Base-by-base conservation (phyloP, 2,888 invertebrate species). In the Drosophila kuntzei region DNA sequence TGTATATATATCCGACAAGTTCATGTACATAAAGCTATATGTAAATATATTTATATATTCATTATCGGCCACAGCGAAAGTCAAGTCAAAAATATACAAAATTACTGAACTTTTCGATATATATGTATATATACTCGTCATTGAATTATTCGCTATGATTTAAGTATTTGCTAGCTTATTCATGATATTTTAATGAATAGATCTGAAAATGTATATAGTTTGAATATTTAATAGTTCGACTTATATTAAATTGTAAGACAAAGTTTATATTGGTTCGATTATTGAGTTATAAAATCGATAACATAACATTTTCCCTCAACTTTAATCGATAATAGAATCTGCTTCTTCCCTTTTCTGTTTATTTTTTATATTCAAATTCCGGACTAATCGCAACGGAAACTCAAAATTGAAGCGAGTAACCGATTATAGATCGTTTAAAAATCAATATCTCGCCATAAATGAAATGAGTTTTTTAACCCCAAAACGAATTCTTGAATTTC, bases 21-120 rank as follows among this genome's bases (percentile, higher is more conserved):
- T 62, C 41, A 54, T 22, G 43, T 37, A 53, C 18, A 36, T 18
- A 22, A 41, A 27, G 29, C 22, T 51, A 54, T 66, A 62, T 61
- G 16, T 43, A 55, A 22, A 47, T 50, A 11, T 51, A 46, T 43
- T 36, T 59, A 51, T 51, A 58, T 57, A 70, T 61, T 44, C 39
- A 60, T 50, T 60, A 66, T 60, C 43, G 49, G 14, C 18, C 22
- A 61, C 16, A 39, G 51, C 20, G 51, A 69, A 62, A 70, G 57
- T 70, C 34, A 16, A n/a, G 22, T 29, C 12, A 14, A 20, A 22
- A 7, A 44, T 22, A 55, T 29, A 16, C 11, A 22, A 39, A 29
- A 12, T 43, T 36, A 43, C 5, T 36, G 16, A 49, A 50, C 22
- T 34, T 16, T 41, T 16, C 20, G 41, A 20, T 14, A 41, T 53